A percentile compares a stretch with the other conserved stretches of the same genome.
These are phyloP conservation scores for Plagiodera versicolora DNA, from an alignment of 2,888 invertebrate species.

Conservation along the genomic window DNA sequence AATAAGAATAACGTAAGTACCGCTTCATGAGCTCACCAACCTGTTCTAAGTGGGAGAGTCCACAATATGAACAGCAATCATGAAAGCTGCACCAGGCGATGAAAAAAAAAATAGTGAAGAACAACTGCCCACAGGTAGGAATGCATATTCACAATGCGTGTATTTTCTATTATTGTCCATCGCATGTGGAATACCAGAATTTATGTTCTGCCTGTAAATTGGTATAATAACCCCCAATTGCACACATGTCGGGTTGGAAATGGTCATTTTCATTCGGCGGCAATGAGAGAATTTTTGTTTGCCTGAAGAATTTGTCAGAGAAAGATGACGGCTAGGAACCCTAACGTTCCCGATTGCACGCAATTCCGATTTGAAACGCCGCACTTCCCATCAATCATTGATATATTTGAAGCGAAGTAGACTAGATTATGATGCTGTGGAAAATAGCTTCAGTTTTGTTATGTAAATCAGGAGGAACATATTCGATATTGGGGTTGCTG, in stretches of 20 bases:
- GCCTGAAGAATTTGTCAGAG: conserved; percentile 21
- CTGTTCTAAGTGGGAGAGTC: not conserved
- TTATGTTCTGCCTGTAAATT: conserved; percentile 20
- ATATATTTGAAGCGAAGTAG: not conserved
- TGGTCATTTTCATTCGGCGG: conserved; percentile 6
- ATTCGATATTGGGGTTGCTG: too few species aligned
- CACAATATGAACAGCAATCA: not conserved
- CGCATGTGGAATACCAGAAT: conserved; percentile 24
- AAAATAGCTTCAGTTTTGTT: not conserved
- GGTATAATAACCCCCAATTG: conserved; percentile 24
- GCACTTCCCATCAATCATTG: not conserved
- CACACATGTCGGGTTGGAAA: conserved; percentile 9
- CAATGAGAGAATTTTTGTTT: conserved; percentile 11
- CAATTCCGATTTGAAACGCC: not conserved
- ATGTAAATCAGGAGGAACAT: not conserved
- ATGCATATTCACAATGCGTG: conserved; percentile 20
- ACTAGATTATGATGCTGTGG: too few species aligned
- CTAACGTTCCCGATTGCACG: not conserved
- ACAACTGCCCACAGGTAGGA: conserved; percentile 22
- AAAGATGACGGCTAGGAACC: conserved; percentile 17
- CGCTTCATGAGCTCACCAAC: not conserved
- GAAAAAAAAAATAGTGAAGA: not conserved
- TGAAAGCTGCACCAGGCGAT: not conserved
- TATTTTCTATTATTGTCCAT: conserved; percentile 26
- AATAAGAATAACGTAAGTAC: not conserved